A percentile compares a stretch with the other conserved stretches of the same genome.
Evolutionary conservation across 2,797 vertebrate species (phyloP).

Genomic region (Cephalopachus bancanus): DNA sequence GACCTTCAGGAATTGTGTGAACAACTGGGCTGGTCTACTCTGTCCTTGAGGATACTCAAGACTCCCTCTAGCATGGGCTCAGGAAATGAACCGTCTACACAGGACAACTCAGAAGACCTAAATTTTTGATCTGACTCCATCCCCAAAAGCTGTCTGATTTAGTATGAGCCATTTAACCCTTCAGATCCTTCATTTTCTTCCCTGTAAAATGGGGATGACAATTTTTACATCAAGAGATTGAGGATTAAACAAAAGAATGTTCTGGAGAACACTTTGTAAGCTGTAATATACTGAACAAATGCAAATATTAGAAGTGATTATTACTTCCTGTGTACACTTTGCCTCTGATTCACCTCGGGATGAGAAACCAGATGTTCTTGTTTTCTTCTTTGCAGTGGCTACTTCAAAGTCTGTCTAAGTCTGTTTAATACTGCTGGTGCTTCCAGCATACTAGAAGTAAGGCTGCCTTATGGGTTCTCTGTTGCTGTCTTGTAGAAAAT

Average conservation of each 20-base stretch:
- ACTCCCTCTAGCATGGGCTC: neutral
- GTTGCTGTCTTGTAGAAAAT: neutral
- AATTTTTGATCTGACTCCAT: neutral
- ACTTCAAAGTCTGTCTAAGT: conserved; percentile 15
- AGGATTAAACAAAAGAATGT: conserved; percentile 54
- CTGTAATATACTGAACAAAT: conserved; percentile 16
- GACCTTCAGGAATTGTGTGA: neutral
- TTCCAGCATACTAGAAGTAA: neutral
- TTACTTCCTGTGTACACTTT: neutral
- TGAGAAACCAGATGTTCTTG: conserved; percentile 59
- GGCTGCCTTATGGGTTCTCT: neutral
- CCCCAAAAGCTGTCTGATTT: neutral
- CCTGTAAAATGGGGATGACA: conserved; percentile 3
- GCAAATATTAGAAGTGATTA: neutral
- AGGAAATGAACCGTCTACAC: neutral
- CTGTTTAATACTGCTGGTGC: neutral
- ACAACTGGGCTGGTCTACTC: neutral
- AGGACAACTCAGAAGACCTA: conserved; percentile 7
- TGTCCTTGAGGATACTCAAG: neutral
- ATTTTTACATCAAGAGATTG: conserved; percentile 38
- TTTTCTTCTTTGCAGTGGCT: neutral
- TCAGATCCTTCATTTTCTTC: conserved; percentile 25
- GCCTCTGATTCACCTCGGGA: conserved; percentile 43
- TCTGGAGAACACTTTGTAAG: conserved; percentile 13
- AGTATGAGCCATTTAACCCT: conserved; percentile 5